phyloP scores from a whole-genome alignment of 53 echinoderm and acorn worm genomes.

The Hippasteria phrygiana region DNA sequence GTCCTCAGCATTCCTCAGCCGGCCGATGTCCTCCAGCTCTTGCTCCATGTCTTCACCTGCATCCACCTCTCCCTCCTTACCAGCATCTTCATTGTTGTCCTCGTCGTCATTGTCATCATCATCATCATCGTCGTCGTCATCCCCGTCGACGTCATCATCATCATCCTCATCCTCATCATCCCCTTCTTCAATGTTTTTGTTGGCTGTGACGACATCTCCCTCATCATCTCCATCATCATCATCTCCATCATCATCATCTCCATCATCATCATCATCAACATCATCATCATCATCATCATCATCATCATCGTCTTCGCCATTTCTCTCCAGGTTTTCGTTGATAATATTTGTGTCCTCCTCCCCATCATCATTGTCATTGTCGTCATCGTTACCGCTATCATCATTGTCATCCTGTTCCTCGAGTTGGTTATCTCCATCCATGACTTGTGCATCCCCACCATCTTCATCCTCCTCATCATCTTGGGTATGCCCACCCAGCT shows the following conservation, averaged over 20 bases:
- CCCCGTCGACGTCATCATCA: background rate
- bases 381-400: no score
- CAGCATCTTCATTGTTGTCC: background rate
- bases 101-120: constrained; percentile 25
- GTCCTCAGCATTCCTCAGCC: background rate
- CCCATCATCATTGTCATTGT: no score
- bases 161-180: background rate
- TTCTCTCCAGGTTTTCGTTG: background rate
- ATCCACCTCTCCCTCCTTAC: background rate
- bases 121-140: background rate
- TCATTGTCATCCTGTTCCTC: no score
- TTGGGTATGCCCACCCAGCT: background rate
- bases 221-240: background rate
- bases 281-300: constrained; percentile 28
- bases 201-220: background rate
- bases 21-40: background rate
- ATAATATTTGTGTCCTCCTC: no score
- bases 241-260: constrained; percentile 10
- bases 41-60: background rate
- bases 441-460: no score
- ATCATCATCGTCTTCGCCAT: constrained; percentile 20
- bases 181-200: background rate
- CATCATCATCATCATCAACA: background rate
- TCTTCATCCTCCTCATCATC: no score
- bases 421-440: no score